Evolutionary conservation across 2,888 invertebrate species (phyloP).

Genomic region (Gari tellinella): DNA sequence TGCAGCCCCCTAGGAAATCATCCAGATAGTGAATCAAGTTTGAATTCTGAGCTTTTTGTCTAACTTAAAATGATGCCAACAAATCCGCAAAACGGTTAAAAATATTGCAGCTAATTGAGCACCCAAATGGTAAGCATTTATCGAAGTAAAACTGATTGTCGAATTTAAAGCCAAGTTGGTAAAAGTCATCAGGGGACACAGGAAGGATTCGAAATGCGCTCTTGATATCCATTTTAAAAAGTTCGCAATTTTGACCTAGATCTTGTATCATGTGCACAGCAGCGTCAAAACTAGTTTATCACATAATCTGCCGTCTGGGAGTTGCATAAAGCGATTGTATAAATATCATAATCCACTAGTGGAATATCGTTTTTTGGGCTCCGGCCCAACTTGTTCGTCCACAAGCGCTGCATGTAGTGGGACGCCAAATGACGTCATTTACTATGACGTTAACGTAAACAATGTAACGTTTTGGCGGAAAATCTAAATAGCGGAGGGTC

Average conservation of each 20-base stretch:
- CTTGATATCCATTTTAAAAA: conserved; percentile 38
- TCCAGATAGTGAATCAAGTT: conserved; percentile 11
- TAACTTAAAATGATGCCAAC: not conserved
- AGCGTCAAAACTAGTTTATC: conserved; percentile 44
- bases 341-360: no score
- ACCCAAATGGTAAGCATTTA: conserved; percentile 3
- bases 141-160: not conserved
- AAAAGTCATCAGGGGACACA: conserved; percentile 5
- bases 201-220: conserved; percentile 38
- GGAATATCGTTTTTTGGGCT: no score
- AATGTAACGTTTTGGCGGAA: no score
- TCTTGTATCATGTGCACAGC: conserved; percentile 39
- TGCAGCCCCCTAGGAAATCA: conserved; percentile 9
- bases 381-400: no score
- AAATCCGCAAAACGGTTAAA: conserved; percentile 4
- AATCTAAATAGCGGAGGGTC: no score
- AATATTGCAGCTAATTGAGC: not conserved
- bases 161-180: conserved; percentile 1
- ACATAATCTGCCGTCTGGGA: no score
- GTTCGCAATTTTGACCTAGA: conserved; percentile 26
- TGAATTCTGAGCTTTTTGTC: no score
- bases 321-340: no score
- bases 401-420: no score
- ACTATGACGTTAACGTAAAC: no score
- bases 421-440: no score